These are phyloP conservation scores for Zophobas morio DNA, from an alignment of 1,140 invertebrate genomes.

Conservation along the genomic window DNA sequence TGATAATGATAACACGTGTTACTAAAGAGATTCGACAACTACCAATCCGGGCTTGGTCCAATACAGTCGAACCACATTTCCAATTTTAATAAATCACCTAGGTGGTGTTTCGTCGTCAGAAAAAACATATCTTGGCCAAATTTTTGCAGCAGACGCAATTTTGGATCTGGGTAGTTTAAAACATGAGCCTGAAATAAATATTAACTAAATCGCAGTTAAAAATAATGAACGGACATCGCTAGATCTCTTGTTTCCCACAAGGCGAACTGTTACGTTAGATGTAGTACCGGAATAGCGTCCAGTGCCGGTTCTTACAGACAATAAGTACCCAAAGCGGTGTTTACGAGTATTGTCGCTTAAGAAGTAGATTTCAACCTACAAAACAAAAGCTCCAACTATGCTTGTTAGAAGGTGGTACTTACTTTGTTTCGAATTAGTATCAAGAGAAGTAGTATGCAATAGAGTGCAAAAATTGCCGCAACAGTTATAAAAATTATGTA, in stretches of 20 bases:
- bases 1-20: not conserved
- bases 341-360: slow-evolving; percentile 11
- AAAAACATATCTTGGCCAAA: slow-evolving; percentile 17
- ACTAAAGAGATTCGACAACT: not conserved
- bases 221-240: not conserved
- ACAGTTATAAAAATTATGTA: slow-evolving; percentile 20
- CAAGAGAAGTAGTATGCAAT: slow-evolving; percentile 8
- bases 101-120: not conserved
- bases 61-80: slow-evolving; percentile 10
- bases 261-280: not conserved
- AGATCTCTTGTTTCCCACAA: not conserved
- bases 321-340: slow-evolving; percentile 5
- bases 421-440: slow-evolving; percentile 7
- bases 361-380: slow-evolving; percentile 3
- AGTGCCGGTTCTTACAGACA: slow-evolving; percentile 7
- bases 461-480: not conserved
- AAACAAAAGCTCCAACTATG: not conserved
- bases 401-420: not conserved
- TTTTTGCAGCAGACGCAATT: slow-evolving; percentile 15
- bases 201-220: no score
- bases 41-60: slow-evolving; percentile 5
- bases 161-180: slow-evolving; percentile 12
- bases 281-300: not conserved
- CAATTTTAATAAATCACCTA: slow-evolving; percentile 3
- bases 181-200: not conserved